Percentiles rank a stretch among this genome's conserved stretches.
phyloP scores from a whole-genome alignment of 2,888 invertebrate genomes.

The Proisotoma minuta region DNA sequence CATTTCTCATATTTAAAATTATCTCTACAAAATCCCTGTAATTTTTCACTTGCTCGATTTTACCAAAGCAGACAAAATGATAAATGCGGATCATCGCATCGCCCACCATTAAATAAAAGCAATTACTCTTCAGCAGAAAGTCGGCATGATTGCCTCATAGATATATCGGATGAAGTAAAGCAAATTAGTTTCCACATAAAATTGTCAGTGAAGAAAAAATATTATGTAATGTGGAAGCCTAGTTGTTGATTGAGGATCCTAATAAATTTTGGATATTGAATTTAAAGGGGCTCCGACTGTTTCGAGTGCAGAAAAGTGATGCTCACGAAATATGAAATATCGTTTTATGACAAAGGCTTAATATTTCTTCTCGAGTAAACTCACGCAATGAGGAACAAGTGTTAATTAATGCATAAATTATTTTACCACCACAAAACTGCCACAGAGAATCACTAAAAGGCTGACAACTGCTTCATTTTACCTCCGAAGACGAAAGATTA shows the following conservation, averaged over 20 bases:
- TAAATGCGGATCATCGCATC: too few relatives aligned
- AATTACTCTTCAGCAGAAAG: too few relatives aligned
- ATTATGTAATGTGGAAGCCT: background rate
- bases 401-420: constrained; percentile 14
- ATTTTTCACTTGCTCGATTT: too few relatives aligned
- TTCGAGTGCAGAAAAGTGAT: constrained; percentile 14
- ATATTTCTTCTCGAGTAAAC: background rate
- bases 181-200: too few relatives aligned
- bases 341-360: background rate
- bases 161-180: too few relatives aligned
- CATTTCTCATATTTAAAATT: too few relatives aligned
- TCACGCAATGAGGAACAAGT: constrained; percentile 1
- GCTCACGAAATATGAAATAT: constrained; percentile 12
- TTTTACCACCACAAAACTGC: constrained; percentile 1
- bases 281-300: background rate
- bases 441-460: background rate
- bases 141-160: too few relatives aligned
- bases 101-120: too few relatives aligned
- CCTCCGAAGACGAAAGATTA: too few relatives aligned
- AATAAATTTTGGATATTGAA: background rate
- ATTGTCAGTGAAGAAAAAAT: constrained; percentile 3
- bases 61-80: too few relatives aligned
- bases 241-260: background rate
- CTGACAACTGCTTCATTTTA: background rate
- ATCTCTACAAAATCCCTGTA: too few relatives aligned